Percentiles rank a stretch among this genome's conserved stretches.
These are phyloP conservation scores for Pimpla rufipes DNA, from an alignment of 2,888 invertebrate genomes.

Conservation along the genomic window DNA sequence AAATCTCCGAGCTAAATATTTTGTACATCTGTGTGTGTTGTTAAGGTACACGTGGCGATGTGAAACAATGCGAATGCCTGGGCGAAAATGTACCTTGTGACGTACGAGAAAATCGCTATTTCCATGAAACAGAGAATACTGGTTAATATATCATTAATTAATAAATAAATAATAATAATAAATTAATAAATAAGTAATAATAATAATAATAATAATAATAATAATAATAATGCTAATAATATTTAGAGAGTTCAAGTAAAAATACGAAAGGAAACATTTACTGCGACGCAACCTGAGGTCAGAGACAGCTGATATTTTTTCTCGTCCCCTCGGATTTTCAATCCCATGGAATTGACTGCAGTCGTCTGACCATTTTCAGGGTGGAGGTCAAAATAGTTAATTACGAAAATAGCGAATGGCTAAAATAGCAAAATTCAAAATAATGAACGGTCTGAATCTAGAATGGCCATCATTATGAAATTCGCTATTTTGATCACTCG, in stretches of 20 bases:
- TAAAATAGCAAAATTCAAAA: too few species aligned
- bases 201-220: conserved; percentile 33
- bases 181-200: too few species aligned
- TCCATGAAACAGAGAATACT: conserved; percentile 10
- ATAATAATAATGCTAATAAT: conserved; percentile 26
- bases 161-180: too few species aligned
- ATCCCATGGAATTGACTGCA: conserved; percentile 1
- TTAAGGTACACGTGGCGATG: not conserved
- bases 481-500: too few species aligned
- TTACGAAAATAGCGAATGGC: too few species aligned
- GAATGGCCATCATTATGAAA: too few species aligned
- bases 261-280: conserved; percentile 23
- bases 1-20: not conserved
- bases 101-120: conserved; percentile 1
- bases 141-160: conserved; percentile 27
- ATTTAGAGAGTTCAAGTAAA: conserved; percentile 8
- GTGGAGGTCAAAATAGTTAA: too few species aligned
- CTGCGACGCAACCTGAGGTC: not conserved
- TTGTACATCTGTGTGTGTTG: conserved; percentile 3
- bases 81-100: not conserved
- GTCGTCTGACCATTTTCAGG: conserved; percentile 6
- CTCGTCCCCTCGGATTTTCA: not conserved
- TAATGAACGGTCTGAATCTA: too few species aligned
- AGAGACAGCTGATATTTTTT: not conserved
- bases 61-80: not conserved